Conservation (phyloP, 2,888 invertebrate genomes). For the Zygogramma bicolorata region DNA sequence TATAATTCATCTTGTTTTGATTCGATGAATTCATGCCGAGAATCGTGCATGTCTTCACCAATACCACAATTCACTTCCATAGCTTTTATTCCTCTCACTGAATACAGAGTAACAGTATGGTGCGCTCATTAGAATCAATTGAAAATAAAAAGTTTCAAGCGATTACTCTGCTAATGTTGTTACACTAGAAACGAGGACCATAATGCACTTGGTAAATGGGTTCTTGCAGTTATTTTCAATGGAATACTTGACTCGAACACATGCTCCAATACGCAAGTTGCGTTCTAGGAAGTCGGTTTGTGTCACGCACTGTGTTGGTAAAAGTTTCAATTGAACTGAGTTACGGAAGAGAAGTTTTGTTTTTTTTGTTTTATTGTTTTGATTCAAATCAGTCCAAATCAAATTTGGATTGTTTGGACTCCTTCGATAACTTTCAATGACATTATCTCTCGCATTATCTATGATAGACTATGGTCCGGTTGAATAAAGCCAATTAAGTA, state of each 20-base stretch:
- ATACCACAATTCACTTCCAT: too few species aligned
- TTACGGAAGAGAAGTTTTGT: background rate
- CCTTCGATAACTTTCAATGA: too few species aligned
- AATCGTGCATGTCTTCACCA: too few species aligned
- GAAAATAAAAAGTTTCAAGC: background rate
- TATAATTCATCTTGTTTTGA: too few species aligned
- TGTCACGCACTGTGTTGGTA: background rate
- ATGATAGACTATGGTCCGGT: too few species aligned
- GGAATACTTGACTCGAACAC: background rate
- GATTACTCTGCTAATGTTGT: background rate
- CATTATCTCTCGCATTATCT: too few species aligned
- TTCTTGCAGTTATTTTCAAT: conserved; percentile 6
- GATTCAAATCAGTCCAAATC: background rate
- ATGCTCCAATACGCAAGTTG: background rate
- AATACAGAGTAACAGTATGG: background rate
- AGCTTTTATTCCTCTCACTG: background rate
- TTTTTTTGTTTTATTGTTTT: background rate
- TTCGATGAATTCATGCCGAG: too few species aligned
- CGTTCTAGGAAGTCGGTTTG: background rate
- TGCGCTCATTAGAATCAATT: background rate
- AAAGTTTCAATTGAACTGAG: background rate
- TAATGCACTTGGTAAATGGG: conserved; percentile 3
- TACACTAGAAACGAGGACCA: conserved; percentile 1
- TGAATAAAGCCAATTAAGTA: too few species aligned
- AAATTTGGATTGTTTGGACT: too few species aligned